These are phyloP conservation scores for Rhynchotus rufescens DNA, from an alignment of 2,797 vertebrate genomes.

Conservation along the genomic window DNA sequence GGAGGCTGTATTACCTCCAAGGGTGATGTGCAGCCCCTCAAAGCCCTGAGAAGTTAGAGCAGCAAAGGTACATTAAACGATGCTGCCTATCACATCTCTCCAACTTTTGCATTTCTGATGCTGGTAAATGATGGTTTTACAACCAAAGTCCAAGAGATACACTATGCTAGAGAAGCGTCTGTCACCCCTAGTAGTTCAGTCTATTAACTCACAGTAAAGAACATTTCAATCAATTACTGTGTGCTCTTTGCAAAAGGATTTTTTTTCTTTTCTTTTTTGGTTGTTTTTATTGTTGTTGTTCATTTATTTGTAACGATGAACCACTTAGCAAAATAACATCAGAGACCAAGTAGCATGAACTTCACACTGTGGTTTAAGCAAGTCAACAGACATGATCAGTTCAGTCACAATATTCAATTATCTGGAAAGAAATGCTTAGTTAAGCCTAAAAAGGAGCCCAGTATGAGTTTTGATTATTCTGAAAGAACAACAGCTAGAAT, in stretches of 20 bases:
- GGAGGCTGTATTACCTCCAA: background rate
- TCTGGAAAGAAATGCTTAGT: background rate
- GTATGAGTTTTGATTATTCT: background rate
- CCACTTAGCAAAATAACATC: background rate
- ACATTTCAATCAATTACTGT: background rate
- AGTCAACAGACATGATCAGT: background rate
- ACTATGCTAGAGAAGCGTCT: background rate
- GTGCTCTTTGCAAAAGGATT: background rate
- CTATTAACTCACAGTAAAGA: background rate
- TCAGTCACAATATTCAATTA: background rate
- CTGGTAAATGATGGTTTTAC: background rate
- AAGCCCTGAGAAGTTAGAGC: background rate
- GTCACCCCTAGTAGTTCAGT: background rate
- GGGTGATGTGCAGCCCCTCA: accelerated
- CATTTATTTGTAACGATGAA: background rate
- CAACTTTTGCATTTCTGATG: background rate
- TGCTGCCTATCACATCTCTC: background rate
- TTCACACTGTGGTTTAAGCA: background rate
- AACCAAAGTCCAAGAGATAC: background rate
- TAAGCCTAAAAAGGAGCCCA: background rate
- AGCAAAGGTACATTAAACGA: background rate
- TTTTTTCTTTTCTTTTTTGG: background rate
- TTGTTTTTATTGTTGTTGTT: background rate
- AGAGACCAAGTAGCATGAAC: background rate
- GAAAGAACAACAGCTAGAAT: background rate